phyloP scores from a whole-genome alignment of 2,888 invertebrate species.

The Perizoma affinitatum region DNA sequence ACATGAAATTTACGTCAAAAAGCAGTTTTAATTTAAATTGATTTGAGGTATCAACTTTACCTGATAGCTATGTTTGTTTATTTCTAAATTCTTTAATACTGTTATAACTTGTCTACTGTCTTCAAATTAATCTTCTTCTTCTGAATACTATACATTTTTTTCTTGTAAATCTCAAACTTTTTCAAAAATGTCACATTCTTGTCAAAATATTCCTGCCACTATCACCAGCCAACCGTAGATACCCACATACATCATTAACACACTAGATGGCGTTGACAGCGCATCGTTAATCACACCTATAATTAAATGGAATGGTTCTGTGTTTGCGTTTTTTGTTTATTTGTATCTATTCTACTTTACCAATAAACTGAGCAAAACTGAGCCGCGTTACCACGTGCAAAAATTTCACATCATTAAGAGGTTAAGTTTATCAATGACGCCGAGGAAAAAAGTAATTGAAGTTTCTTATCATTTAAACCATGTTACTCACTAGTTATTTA shows the following conservation, averaged over 20 bases:
- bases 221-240: conserved; percentile 24
- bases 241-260: conserved; percentile 54
- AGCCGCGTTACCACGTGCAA: conserved; percentile 22
- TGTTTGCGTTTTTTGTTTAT: conserved; percentile 25
- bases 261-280: conserved; percentile 53
- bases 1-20: too few species aligned
- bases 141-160: too few species aligned
- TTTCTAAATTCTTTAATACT: too few species aligned
- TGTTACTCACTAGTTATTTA: too few species aligned
- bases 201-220: conserved; percentile 19
- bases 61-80: too few species aligned
- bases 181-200: conserved; percentile 10
- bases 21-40: too few species aligned
- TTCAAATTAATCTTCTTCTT: too few species aligned
- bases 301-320: conserved; percentile 50
- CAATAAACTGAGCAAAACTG: conserved; percentile 12
- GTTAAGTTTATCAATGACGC: conserved; percentile 7
- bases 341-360: conserved; percentile 19
- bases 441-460: background rate
- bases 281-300: conserved; percentile 54
- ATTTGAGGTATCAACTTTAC: too few species aligned
- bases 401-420: conserved; percentile 26
- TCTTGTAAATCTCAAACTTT: too few species aligned
- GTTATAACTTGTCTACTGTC: too few species aligned
- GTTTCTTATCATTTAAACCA: too few species aligned